Evolutionary conservation across 1,140 invertebrate genomes (phyloP).

Genomic region (Triops cancriformis): DNA sequence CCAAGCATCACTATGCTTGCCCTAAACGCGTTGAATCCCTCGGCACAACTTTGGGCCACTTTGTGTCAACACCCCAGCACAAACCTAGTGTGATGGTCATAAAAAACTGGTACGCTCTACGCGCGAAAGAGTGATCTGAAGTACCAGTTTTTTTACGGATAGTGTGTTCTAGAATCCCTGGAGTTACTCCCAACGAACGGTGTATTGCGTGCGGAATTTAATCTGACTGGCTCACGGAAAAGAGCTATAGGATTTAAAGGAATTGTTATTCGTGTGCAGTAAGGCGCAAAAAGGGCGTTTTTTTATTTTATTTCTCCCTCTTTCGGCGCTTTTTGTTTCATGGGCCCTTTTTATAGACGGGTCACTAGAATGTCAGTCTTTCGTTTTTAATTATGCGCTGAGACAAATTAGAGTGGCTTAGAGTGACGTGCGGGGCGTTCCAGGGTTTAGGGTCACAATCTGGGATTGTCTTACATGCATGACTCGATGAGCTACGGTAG

Average conservation of each 20-base stretch:
- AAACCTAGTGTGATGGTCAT: too few species aligned
- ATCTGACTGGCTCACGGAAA: neutral
- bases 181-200: neutral
- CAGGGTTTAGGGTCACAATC: neutral
- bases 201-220: neutral
- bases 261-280: neutral
- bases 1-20: too few species aligned
- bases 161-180: too few species aligned
- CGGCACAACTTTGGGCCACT: too few species aligned
- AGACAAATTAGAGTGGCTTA: constrained; percentile 6
- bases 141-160: too few species aligned
- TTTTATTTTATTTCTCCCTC: neutral
- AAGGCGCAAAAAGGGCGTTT: neutral
- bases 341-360: neutral
- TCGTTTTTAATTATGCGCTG: neutral
- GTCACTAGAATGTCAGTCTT: neutral
- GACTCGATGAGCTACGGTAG: neutral
- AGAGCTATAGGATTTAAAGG: neutral
- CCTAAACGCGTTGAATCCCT: too few species aligned
- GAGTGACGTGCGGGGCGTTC: neutral
- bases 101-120: too few species aligned
- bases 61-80: too few species aligned
- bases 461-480: neutral
- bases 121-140: too few species aligned
- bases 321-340: neutral